Base-by-base conservation (phyloP, 2,888 invertebrate species). In the Portevinia maculata region DNA sequence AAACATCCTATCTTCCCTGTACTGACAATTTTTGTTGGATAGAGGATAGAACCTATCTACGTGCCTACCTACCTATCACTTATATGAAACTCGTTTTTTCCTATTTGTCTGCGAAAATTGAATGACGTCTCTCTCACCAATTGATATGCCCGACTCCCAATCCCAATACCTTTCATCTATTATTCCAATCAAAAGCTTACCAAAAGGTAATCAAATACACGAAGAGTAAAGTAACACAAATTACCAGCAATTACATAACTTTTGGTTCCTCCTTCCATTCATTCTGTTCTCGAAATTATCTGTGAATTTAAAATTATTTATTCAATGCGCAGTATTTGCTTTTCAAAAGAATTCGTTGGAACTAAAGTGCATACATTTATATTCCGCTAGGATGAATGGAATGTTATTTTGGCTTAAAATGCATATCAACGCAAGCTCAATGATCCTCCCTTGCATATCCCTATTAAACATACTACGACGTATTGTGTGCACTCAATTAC, bases 271-370 rank as follows among this genome's bases (percentile, higher is more conserved):
- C 7, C 39, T 15, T 13, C 7, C 39, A 8, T 15, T 15, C 15
- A 39, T 13, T 37, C 13, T 39, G 39, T 13, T 6, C 48, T 28
- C 5, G 5, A 24, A 48, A 48, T 48, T 48, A 24, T 1, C n/a
- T 8, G 48, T 28, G 7, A 48, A 28, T 48, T 48, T 13, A 24
- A 48, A 48, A 48, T 48, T 24, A 24, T 28, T 48, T 48, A 28
- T 48, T 48, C 48, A 13, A 7, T 2, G 28, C 48, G 48, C 48
- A 24, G 24, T 13, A 28, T 48, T 48, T 21, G 48, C 24, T 13
- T 48, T 4, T 6, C n/a, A 48, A 48, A 48, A n/a, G 48, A 48
- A 15, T 39, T 5, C 28, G 28, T 6, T 24, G 13, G n/a, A 48
- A 13, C 5, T 28, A 24, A 24, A 28, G 28, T n/a, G 24, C 24